These are phyloP conservation scores for Dipodomys spectabilis DNA, from an alignment of 2,113 vertebrate genomes.

Conservation along the genomic window DNA sequence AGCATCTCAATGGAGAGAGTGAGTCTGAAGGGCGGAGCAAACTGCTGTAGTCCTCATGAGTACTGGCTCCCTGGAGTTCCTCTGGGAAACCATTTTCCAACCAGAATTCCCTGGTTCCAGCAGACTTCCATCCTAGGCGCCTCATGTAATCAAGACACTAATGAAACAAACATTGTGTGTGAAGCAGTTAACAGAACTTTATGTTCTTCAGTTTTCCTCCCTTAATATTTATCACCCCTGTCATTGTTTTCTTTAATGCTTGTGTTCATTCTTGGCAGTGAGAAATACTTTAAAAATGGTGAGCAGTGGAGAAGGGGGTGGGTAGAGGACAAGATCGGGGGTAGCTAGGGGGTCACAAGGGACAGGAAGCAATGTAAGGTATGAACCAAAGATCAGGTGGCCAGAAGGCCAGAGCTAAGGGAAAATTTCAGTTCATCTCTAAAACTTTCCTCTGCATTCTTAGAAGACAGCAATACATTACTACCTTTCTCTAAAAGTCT, in stretches of 20 bases:
- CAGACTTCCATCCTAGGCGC: neutral
- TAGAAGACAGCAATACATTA: neutral
- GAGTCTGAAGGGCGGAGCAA: neutral
- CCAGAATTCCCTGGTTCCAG: neutral
- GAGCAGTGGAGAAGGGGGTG: neutral
- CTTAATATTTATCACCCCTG: neutral
- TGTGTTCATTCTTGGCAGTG: neutral
- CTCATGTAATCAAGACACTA: neutral
- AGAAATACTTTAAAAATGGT: neutral
- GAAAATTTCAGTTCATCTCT: neutral
- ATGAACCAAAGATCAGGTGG: neutral
- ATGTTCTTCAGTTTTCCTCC: neutral
- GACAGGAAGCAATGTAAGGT: neutral
- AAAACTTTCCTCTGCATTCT: neutral
- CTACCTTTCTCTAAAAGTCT: too few species aligned
- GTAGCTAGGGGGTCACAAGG: neutral
- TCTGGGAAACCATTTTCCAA: neutral
- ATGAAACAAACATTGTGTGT: neutral
- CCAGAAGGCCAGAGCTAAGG: neutral
- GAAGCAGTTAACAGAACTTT: neutral
- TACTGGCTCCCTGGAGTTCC: neutral
- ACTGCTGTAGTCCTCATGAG: neutral
- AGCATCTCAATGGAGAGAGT: neutral
- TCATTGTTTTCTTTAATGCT: neutral
- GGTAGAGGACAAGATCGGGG: neutral